phyloP scores from a whole-genome alignment of 2,113 vertebrate genomes.

The Peromyscus leucopus region DNA sequence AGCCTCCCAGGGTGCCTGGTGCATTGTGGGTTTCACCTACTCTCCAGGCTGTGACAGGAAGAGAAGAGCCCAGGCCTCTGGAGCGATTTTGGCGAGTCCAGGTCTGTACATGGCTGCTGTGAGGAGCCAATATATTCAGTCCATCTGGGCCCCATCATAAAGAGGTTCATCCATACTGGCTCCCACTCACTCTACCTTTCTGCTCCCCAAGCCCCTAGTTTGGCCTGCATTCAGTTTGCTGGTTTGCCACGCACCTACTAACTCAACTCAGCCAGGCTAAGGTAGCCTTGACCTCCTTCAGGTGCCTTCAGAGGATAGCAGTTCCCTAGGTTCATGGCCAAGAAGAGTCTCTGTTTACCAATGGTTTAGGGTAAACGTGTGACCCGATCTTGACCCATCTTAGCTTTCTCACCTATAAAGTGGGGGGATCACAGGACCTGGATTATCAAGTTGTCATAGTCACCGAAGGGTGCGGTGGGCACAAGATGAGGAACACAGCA shows the following conservation, averaged over 20 bases:
- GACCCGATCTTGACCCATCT: neutral
- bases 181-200: neutral
- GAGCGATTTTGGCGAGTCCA: neutral
- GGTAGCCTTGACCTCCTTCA: neutral
- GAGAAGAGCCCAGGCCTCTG: neutral
- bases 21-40: neutral
- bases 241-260: neutral
- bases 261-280: neutral
- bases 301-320: neutral
- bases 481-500: neutral
- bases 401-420: neutral
- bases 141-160: neutral
- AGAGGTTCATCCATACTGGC: neutral
- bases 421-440: neutral
- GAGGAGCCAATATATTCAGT: neutral
- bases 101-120: neutral
- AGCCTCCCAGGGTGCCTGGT: neutral
- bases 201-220: neutral
- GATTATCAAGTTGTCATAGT: neutral
- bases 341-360: neutral
- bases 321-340: neutral
- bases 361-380: neutral
- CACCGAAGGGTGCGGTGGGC: neutral
- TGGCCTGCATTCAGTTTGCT: neutral
- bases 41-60: neutral